Base-by-base conservation (phyloP, 2,888 invertebrate species). In the Parthenolecanium corni region DNA sequence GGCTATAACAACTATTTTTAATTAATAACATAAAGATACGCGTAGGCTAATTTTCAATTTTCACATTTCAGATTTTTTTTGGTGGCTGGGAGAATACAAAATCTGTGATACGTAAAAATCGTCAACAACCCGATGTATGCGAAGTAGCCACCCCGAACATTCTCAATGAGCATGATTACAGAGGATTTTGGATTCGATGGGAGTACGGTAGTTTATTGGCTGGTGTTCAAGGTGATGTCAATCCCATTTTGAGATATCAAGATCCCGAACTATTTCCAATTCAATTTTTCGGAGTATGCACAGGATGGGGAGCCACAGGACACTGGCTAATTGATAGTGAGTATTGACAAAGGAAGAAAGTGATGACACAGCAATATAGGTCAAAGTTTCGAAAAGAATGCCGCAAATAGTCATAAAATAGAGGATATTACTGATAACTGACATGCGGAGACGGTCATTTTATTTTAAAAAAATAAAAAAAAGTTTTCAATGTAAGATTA, bases 61-160 rank as follows among this genome's bases (percentile, higher is more conserved):
- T n/a, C n/a, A n/a, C n/a, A n/a, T 5, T 21, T 5, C 71, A 83
- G 83, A 73, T 92, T 58, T 87, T 91, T 75, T 79, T 93, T 69
- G 92, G 92, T 25, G 91, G 91, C 31, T 93, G 91, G 92, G 80
- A 81, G 23, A 91, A 92, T 74, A 77, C 80, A 66, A 89, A 88
- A 75, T 88, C 87, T 36, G 85, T 88, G 1, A 87, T 89, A 71
- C 83, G 90, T 64, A 83, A 81, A 71, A 87, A 90, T 75, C 80
- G 81, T 71, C 76, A 80, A 66, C 82, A 88, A 74, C 87, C 89
- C 2, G 87, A 88, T 61, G 82, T 82, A 66, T 81, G 79, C 12
- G 82, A 84, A 72, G 78, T 77, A 4, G 80, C 82, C 31, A 89
- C 89, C 0, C 86, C 86, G 0, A 80, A 78, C 64, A 82, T 89